Conservation (phyloP, 2,797 vertebrate genomes). For the Eulemur coronatus region DNA sequence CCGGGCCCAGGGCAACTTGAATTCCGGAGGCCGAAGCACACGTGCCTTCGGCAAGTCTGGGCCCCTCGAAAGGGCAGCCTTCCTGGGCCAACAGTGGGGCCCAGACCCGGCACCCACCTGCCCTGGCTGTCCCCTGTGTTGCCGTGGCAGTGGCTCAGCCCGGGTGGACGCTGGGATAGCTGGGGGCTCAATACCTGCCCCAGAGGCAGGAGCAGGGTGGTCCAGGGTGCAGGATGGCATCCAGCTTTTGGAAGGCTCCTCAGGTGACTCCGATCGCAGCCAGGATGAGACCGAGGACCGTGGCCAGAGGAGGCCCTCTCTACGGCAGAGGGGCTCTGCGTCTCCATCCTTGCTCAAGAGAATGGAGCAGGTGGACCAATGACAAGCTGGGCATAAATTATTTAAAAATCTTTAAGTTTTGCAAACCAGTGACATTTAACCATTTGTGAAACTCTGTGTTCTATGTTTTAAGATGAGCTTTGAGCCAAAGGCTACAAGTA, state of each 20-base stretch:
- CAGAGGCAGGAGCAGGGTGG: neutral
- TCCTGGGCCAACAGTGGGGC: neutral
- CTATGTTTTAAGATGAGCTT: neutral
- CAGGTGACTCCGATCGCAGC: neutral
- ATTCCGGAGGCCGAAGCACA: neutral
- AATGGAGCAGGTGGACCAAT: neutral
- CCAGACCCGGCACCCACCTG: neutral
- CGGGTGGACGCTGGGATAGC: accelerated
- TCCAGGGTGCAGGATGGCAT: no score
- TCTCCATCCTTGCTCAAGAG: neutral
- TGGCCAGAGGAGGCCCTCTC: neutral
- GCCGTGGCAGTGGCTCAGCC: neutral
- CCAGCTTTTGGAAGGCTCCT: neutral
- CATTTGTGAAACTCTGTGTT: neutral
- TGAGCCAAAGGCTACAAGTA: neutral
- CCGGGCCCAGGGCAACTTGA: neutral
- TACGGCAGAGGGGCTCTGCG: neutral
- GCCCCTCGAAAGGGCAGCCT: neutral
- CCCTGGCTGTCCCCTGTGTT: neutral
- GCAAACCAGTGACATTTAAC: neutral
- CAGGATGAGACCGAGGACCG: neutral
- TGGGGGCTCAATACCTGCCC: neutral
- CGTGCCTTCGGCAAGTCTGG: neutral
- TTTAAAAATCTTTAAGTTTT: accelerated
- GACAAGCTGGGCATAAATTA: neutral